A percentile compares a stretch with the other conserved stretches of the same genome.
These are phyloP conservation scores for Engystomops pustulosus DNA, from an alignment of 2,113 vertebrate species.

Conservation along the genomic window DNA sequence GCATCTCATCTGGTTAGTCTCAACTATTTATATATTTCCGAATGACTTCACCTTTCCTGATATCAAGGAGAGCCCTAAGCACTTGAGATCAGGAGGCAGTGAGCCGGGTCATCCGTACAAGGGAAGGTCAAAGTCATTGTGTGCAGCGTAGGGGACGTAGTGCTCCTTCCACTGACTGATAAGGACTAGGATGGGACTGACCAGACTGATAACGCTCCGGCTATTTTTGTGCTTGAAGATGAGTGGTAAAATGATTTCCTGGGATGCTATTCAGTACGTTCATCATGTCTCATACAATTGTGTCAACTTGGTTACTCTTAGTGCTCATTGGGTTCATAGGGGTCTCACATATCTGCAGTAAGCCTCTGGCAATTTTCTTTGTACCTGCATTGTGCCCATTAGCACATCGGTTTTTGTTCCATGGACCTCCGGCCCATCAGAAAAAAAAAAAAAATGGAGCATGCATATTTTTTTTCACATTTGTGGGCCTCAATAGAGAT, in stretches of 20 bases:
- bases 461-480: too few species aligned
- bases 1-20: conserved; percentile 35
- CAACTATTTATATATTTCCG: conserved; percentile 50
- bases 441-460: too few species aligned
- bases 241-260: neutral
- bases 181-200: conserved; percentile 7
- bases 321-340: too few species aligned
- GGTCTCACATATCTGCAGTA: too few species aligned
- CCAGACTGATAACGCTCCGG: conserved; percentile 11
- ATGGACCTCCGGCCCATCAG: too few species aligned
- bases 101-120: conserved; percentile 49
- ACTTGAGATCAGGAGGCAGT: conserved; percentile 48
- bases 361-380: too few species aligned
- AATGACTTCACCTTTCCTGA: conserved; percentile 46
- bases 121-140: conserved; percentile 57
- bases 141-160: neutral
- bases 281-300: neutral
- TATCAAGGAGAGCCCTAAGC: conserved; percentile 42
- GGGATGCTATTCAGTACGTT: neutral
- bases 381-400: too few species aligned
- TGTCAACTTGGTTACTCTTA: neutral
- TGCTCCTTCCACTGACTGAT: conserved; percentile 15
- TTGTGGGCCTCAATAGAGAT: too few species aligned
- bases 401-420: too few species aligned
- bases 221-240: conserved; percentile 17